Base-by-base conservation (phyloP, 2,888 invertebrate genomes). In the Hermaeophaga mercurialis region DNA sequence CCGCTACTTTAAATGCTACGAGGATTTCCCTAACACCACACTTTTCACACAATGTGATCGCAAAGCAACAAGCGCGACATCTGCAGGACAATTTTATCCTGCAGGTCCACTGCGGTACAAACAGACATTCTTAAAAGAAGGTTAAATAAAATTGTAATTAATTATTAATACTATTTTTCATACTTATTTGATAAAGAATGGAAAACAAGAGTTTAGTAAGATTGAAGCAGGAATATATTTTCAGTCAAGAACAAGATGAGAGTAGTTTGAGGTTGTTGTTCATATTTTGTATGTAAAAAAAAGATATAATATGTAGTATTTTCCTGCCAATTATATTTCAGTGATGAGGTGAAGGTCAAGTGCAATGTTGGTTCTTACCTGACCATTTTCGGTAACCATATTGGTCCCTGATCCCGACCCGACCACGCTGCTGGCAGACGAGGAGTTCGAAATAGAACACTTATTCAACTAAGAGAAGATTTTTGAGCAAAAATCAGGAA, bases 341-440 rank as follows among this genome's bases (percentile, higher is more conserved):
- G n/a, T n/a, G n/a, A n/a, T n/a, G n/a, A n/a, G n/a, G 7, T 44
- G 41, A 50, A 50, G 50, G 50, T 50, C 50, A 50, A 43, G 14
- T 12, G 15, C 9, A 8, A 18, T 36, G 17, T 9, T 22, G 18
- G 8, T 7, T 44, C 72, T 67, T 66, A 77, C 77, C 77, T 76
- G 77, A 43, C 75, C 77, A 68, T 77, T 77, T 68, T 77, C 76
- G 19, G 77, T 77, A 48, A 77, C 77, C 77, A 77, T 77, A 19
- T 65, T 69, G 66, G 63, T 60, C 63, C 58, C 18, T 36, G n/a
- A 53, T 14, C 8, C 15, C 43, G 12, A 41, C 56, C 43, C 36
- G 52, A 59, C 18, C 55, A 58, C 52, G 60, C 47, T 15, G 44
- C 39, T 36, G 50, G 48, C 57, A 44, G 39, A 52, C 45, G 26